A percentile compares a stretch with the other conserved stretches of the same genome.
phyloP scores from a whole-genome alignment of 2,888 invertebrate genomes.

The Creontiades dilutus region DNA sequence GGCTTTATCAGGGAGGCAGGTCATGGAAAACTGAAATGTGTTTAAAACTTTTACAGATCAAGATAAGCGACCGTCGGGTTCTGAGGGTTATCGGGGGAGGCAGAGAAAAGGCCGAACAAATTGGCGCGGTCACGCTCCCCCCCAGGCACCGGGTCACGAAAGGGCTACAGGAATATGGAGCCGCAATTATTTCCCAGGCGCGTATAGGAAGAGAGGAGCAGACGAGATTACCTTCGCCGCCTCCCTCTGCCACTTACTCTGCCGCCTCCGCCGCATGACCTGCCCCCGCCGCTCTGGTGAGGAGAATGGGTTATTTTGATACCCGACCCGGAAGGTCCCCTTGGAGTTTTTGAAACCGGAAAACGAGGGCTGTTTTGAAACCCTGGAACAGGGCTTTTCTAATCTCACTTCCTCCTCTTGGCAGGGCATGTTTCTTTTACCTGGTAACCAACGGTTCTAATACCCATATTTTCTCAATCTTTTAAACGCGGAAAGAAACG shows the following conservation, averaged over 20 bases:
- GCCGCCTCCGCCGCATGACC: neutral
- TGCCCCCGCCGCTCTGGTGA: neutral
- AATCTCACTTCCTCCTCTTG: conserved; percentile 16
- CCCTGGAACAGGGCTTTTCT: neutral
- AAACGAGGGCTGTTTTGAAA: conserved; percentile 6
- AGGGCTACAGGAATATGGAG: conserved; percentile 47
- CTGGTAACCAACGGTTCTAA: no score
- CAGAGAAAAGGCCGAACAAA: conserved; percentile 7
- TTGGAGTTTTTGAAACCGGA: conserved; percentile 16
- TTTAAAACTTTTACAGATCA: conserved; percentile 12
- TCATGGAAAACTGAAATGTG: conserved; percentile 36
- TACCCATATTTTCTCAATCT: no score
- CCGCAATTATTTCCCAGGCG: conserved; percentile 48
- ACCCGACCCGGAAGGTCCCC: neutral
- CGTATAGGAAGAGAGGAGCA: conserved; percentile 35
- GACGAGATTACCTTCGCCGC: conserved; percentile 28
- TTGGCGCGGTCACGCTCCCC: conserved; percentile 53
- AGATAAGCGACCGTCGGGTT: neutral
- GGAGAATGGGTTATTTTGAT: neutral
- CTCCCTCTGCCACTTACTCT: neutral
- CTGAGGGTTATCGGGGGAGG: neutral
- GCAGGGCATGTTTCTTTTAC: neutral
- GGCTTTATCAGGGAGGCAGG: neutral
- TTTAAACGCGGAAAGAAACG: no score
- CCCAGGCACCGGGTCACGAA: conserved; percentile 40